Evolutionary conservation across 2,797 vertebrate species (phyloP), one percentile per base, ranked within the genome.

Genomic region (Tachyglossus aculeatus): DNA sequence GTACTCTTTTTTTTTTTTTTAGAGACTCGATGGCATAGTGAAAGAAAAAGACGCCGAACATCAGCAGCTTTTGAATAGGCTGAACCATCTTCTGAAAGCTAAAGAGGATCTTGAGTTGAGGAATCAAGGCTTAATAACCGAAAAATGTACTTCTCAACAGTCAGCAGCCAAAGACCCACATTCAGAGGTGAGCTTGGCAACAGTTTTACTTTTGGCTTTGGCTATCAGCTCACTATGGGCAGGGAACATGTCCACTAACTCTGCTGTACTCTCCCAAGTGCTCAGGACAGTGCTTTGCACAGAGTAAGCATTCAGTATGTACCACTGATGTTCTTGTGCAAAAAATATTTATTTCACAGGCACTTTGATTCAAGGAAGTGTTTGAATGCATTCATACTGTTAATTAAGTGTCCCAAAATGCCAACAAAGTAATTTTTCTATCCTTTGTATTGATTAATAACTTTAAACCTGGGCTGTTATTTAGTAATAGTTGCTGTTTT

Each of bases 21-120:
- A 98, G 97, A 95, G 90, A 84, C 93, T 96, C 44, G 92, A 96
- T 64, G 79, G 83, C 44, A 57, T 93, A 36, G 88, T 96, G 75
- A 95, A 90, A 80, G 96, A 95, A 87, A 95, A 96, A 70, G 96
- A 96, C 50, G 83, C 87, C 21, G 95, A 95, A 84, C 87, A 96
- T 75, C 91, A 95, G 81, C 94, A 95, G 74, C 93, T 95, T 45
- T 84, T 88, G 67, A 93, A 93, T 71, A 94, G 94, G 2, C 82
- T 93, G 32, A 96, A 95, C 77, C 91, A 87, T 71, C 90, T 94
- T 67, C 91, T 95, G 81, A 92, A 91, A 86, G 88, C 90, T 43
- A 94, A 94, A 50, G 93, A 95, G 75, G 95, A 95, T 57, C 90
- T 92, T 16, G 92, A 95, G 82, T 91, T 95, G 71, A 94, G 93